These are phyloP conservation scores for Philereme transversata DNA, from an alignment of 2,888 invertebrate genomes.

Conservation along the genomic window DNA sequence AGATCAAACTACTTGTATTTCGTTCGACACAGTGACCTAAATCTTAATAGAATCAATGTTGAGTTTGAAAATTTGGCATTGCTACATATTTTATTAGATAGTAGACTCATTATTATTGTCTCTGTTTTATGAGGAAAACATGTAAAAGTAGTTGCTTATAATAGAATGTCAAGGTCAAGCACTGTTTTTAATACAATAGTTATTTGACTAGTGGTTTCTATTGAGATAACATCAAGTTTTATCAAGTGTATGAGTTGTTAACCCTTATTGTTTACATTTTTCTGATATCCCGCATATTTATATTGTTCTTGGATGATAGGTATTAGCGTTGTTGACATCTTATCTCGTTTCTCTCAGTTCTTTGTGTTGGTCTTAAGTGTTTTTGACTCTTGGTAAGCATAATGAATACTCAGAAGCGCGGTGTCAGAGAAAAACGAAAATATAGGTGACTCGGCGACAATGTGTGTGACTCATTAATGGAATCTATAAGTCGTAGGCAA, in stretches of 20 bases:
- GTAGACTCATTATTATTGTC: too few species aligned
- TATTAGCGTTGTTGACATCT: slow-evolving; percentile 11
- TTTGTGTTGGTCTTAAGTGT: slow-evolving; percentile 4
- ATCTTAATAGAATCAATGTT: too few species aligned
- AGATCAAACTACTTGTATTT: too few species aligned
- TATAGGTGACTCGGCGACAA: background rate
- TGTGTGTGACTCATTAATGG: background rate
- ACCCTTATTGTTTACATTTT: slow-evolving; percentile 9
- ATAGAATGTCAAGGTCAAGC: too few species aligned
- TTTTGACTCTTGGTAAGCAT: slow-evolving; percentile 6
- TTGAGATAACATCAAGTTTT: slow-evolving; percentile 2
- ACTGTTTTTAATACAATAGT: background rate
- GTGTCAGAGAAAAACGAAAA: background rate
- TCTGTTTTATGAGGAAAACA: too few species aligned
- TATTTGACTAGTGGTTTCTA: background rate
- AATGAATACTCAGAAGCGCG: slow-evolving; percentile 4
- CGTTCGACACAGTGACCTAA: too few species aligned
- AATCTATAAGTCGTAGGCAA: too few species aligned
- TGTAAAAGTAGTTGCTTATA: too few species aligned
- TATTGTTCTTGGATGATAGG: slow-evolving; percentile 13
- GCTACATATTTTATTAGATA: too few species aligned
- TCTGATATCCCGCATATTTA: slow-evolving; percentile 16
- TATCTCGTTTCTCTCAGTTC: slow-evolving; percentile 13
- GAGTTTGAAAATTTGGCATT: too few species aligned
- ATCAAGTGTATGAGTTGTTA: slow-evolving; percentile 7